These are phyloP conservation scores for Tapirus indicus DNA, from an alignment of 2,797 vertebrate genomes.

Conservation along the genomic window DNA sequence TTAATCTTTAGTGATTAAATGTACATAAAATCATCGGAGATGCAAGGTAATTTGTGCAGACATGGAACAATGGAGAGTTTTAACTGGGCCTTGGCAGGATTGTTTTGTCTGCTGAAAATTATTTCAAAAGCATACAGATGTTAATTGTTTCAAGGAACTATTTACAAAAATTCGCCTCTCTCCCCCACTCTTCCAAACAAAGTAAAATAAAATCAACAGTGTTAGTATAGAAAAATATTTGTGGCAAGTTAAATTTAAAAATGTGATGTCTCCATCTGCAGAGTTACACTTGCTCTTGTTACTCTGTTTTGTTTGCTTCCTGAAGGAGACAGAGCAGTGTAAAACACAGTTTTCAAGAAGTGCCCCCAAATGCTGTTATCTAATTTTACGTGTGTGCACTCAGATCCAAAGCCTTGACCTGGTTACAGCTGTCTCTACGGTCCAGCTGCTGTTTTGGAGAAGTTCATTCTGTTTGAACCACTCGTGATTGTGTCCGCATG, in stretches of 20 bases:
- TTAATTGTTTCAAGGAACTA: slow-evolving; percentile 86
- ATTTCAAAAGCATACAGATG: slow-evolving; percentile 83
- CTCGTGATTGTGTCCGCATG: not conserved
- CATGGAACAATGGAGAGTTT: slow-evolving; percentile 86
- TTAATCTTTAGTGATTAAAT: slow-evolving; percentile 91
- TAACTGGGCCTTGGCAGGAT: slow-evolving; percentile 81
- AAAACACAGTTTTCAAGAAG: not conserved
- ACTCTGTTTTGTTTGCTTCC: not conserved
- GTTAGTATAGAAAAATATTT: not conserved
- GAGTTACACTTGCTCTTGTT: not conserved
- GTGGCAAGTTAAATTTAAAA: slow-evolving; percentile 2
- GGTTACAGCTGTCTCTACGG: accelerated
- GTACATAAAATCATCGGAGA: slow-evolving; percentile 88
- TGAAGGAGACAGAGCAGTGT: not conserved
- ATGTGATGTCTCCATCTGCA: slow-evolving; percentile 53
- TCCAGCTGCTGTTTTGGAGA: not conserved
- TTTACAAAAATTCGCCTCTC: slow-evolving; percentile 54
- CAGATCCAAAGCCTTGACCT: not conserved
- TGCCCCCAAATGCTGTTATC: not conserved
- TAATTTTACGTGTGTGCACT: not conserved
- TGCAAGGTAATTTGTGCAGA: slow-evolving; percentile 87
- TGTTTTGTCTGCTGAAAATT: slow-evolving; percentile 86
- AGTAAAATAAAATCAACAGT: slow-evolving; percentile 29
- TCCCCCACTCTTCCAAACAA: not conserved
- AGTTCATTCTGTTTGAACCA: not conserved